Percentiles rank a stretch among this genome's conserved stretches.
phyloP scores from a whole-genome alignment of 1,140 invertebrate species.

The Apis cerana region DNA sequence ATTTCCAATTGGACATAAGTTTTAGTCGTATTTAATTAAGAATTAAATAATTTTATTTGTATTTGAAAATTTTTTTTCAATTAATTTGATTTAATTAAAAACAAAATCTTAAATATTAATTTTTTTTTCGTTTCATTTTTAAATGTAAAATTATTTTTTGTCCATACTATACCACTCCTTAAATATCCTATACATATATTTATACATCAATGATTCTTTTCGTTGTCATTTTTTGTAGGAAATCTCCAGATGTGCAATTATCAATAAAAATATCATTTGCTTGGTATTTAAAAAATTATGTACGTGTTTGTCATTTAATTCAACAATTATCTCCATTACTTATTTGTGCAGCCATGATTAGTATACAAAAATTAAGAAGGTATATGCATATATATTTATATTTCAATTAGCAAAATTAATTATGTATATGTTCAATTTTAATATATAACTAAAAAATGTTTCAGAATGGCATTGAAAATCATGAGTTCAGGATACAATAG shows the following conservation, averaged over 20 bases:
- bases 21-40: no score
- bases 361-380: slow-evolving; percentile 81
- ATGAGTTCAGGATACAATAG: slow-evolving; percentile 83
- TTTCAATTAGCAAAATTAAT: not conserved
- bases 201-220: not conserved
- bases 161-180: no score
- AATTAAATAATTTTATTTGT: no score
- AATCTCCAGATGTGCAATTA: slow-evolving; percentile 55
- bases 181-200: no score
- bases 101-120: no score
- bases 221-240: slow-evolving; percentile 35
- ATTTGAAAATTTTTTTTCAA: no score
- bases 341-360: slow-evolving; percentile 77
- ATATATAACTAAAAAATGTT: slow-evolving; percentile 51
- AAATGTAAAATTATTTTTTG: no score
- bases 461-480: slow-evolving; percentile 79
- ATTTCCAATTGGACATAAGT: no score
- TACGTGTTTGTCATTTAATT: slow-evolving; percentile 77
- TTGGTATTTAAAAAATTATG: slow-evolving; percentile 81
- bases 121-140: no score
- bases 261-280: slow-evolving; percentile 80
- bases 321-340: slow-evolving; percentile 79
- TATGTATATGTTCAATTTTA: not conserved
- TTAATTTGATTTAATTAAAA: no score
- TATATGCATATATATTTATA: slow-evolving; percentile 58